Conservation (phyloP, 2,888 invertebrate genomes). For the Alentia gelatinosa region DNA sequence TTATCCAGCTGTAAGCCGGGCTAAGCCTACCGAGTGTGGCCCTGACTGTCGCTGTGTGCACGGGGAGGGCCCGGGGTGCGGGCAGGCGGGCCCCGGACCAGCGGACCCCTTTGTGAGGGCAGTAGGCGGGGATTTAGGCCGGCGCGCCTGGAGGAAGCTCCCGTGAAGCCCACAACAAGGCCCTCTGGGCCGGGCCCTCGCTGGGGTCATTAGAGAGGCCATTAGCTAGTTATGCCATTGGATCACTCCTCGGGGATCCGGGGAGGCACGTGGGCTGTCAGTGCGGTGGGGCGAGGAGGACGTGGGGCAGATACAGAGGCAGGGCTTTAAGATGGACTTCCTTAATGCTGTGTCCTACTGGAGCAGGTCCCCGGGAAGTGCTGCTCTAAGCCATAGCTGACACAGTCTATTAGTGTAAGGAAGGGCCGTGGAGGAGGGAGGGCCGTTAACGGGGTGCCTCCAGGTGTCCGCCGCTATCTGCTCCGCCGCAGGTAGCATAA, state of each 20-base stretch:
- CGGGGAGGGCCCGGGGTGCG: background rate
- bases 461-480: background rate
- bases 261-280: background rate
- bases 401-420: slow-evolving; percentile 34
- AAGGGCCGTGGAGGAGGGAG: background rate
- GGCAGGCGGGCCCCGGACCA: background rate
- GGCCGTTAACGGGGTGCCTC: background rate
- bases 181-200: background rate
- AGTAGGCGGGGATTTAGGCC: background rate
- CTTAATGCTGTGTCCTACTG: slow-evolving; percentile 3
- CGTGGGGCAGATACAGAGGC: background rate
- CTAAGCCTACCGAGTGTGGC: background rate
- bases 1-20: background rate
- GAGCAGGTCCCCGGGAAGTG: background rate
- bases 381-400: background rate
- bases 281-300: background rate
- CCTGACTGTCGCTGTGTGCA: background rate
- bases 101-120: background rate
- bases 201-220: slow-evolving; percentile 28
- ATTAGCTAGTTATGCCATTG: slow-evolving; percentile 31
- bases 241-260: slow-evolving; percentile 13
- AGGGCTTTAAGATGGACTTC: background rate
- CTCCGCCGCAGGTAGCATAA: background rate
- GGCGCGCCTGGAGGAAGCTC: background rate
- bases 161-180: slow-evolving; percentile 12